phyloP scores from a whole-genome alignment of 2,797 vertebrate species.

The Myoxocephalus aenaeus region DNA sequence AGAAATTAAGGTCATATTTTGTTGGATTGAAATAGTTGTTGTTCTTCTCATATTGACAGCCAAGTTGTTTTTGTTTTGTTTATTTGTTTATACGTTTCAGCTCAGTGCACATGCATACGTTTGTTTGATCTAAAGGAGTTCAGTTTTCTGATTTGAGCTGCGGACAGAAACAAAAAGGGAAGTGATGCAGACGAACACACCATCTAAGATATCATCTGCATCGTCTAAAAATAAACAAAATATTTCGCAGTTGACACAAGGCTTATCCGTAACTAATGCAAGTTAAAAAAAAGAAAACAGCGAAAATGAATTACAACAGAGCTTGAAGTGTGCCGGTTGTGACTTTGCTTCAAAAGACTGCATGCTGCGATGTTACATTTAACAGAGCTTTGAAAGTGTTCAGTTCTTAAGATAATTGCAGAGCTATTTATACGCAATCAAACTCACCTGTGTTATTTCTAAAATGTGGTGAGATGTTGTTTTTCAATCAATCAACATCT shows the following conservation, averaged over 20 bases:
- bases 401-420: neutral
- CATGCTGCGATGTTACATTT: neutral
- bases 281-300: no score
- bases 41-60: neutral
- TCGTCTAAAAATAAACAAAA: neutral
- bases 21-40: neutral
- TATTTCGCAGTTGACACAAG: neutral
- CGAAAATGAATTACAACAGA: neutral
- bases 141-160: neutral
- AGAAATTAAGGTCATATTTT: neutral
- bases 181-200: no score
- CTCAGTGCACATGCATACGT: neutral
- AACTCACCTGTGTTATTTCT: no score
- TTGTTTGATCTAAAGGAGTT: neutral
- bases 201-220: no score
- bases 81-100: neutral
- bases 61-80: neutral
- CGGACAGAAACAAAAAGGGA: neutral
- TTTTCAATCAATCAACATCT: no score
- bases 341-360: neutral
- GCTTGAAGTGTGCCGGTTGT: neutral
- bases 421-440: no score
- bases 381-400: neutral
- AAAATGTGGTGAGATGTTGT: no score
- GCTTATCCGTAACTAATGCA: neutral